Evolutionary conservation across 2,888 invertebrate genomes (phyloP).

Genomic region (Diplazon laetatorius): DNA sequence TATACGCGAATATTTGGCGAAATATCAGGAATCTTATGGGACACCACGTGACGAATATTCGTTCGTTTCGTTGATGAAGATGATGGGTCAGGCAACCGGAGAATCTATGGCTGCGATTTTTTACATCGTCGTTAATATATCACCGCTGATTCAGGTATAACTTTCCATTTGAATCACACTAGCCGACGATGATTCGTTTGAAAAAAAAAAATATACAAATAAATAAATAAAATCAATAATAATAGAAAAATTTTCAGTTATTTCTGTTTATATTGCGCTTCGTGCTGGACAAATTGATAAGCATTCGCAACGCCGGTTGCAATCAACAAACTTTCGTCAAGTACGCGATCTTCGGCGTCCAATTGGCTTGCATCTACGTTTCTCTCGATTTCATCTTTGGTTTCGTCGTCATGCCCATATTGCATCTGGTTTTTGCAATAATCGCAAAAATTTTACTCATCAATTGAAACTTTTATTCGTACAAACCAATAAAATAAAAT

Average conservation of each 20-base stretch:
- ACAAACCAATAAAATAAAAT: conserved; percentile 30
- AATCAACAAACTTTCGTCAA: conserved; percentile 72
- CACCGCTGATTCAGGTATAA: conserved; percentile 73
- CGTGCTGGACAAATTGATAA: conserved; percentile 75
- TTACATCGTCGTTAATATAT: conserved; percentile 75
- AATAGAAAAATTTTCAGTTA: conserved; percentile 67
- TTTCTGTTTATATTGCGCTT: conserved; percentile 76
- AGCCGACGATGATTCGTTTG: too few relatives aligned
- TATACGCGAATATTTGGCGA: conserved; percentile 73
- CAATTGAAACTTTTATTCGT: conserved; percentile 62
- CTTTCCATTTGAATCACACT: too few relatives aligned
- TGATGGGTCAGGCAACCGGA: conserved; percentile 76
- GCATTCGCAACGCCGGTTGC: conserved; percentile 72
- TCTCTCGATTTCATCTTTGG: conserved; percentile 76
- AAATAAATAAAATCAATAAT: neutral
- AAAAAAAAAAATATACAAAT: too few relatives aligned
- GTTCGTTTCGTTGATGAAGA: conserved; percentile 73
- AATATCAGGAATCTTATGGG: conserved; percentile 76
- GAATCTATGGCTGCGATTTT: conserved; percentile 75
- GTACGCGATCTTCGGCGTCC: conserved; percentile 72
- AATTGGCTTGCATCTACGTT: conserved; percentile 75
- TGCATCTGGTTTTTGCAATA: conserved; percentile 74
- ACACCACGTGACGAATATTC: conserved; percentile 75
- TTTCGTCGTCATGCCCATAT: conserved; percentile 76
- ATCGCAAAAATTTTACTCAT: conserved; percentile 74